A percentile compares a stretch with the other conserved stretches of the same genome.
These are phyloP conservation scores for Mythimna loreyi DNA, from an alignment of 2,888 invertebrate species.

Conservation along the genomic window DNA sequence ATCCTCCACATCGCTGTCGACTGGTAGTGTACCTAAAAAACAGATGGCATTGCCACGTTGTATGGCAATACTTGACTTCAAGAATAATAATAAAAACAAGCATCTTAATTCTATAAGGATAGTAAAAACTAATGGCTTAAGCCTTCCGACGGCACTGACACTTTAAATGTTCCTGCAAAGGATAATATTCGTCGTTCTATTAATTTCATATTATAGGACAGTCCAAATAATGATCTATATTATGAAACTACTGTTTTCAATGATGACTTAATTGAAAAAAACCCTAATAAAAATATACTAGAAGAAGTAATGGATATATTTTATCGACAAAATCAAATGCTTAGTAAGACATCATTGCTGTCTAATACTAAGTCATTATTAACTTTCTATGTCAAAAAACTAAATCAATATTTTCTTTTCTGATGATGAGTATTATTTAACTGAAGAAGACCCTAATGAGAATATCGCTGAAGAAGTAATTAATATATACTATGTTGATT, in stretches of 20 bases:
- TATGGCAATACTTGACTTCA: not conserved
- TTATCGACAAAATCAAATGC: too few relatives aligned
- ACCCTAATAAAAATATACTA: too few relatives aligned
- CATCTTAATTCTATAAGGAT: too few relatives aligned
- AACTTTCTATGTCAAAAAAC: too few relatives aligned
- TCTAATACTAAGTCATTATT: too few relatives aligned
- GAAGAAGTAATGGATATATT: too few relatives aligned
- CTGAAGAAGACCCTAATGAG: not conserved
- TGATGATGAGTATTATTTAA: too few relatives aligned
- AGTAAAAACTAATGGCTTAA: not conserved
- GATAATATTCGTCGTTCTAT: not conserved
- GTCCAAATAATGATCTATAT: not conserved
- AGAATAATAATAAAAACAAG: not conserved
- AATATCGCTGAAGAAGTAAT: not conserved
- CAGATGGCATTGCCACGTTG: not conserved
- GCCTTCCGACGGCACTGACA: conserved; percentile 27
- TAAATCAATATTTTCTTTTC: too few relatives aligned
- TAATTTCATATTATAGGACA: too few relatives aligned
- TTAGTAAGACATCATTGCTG: too few relatives aligned
- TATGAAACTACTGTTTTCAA: not conserved
- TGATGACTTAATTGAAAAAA: not conserved
- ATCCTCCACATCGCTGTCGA: too few relatives aligned
- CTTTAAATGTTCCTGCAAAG: not conserved
- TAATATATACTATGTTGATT: not conserved
- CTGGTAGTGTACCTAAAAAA: too few relatives aligned